Conservation (phyloP, 2,888 invertebrate species). For the Eristalis arbustorum region DNA sequence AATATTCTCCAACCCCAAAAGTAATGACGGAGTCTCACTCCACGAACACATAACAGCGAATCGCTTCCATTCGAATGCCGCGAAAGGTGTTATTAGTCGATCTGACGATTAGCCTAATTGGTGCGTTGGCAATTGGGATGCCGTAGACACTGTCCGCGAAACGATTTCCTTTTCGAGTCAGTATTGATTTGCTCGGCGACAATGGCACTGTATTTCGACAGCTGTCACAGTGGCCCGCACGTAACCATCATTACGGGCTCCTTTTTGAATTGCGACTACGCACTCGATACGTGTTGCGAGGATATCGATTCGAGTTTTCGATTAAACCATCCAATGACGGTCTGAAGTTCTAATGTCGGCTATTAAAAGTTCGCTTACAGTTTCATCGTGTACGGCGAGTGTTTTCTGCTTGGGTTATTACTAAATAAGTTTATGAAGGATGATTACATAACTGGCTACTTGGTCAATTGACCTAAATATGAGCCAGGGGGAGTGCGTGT, state of each 20-base stretch:
- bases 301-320: neutral
- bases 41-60: neutral
- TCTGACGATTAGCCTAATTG: neutral
- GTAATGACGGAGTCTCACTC: neutral
- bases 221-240: neutral
- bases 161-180: neutral
- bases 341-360: neutral
- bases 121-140: neutral
- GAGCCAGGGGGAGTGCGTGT: neutral
- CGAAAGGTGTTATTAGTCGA: neutral
- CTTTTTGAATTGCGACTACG: neutral
- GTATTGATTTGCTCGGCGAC: neutral
- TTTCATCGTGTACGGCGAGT: neutral
- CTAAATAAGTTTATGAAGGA: neutral
- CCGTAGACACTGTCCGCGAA: neutral
- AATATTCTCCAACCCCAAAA: neutral
- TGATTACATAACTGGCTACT: neutral
- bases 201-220: neutral
- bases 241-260: neutral
- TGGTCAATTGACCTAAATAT: neutral
- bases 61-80: neutral
- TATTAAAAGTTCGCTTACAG: neutral
- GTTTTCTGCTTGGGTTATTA: neutral
- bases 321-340: neutral
- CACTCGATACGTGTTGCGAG: neutral